phyloP scores from a whole-genome alignment of 1,140 invertebrate species.

The Apis cerana region DNA sequence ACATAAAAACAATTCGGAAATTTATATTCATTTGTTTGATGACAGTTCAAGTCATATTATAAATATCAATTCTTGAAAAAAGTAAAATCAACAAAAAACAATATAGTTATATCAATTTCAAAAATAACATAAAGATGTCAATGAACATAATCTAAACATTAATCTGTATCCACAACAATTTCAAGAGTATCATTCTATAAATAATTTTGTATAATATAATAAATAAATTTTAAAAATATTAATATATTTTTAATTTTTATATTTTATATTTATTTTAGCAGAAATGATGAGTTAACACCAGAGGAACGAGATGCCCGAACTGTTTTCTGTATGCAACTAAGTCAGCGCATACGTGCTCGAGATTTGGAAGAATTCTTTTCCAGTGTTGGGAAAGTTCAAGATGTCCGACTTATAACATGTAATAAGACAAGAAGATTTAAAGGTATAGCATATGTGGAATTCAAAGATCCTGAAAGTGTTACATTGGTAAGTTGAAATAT shows the following conservation, averaged over 20 bases:
- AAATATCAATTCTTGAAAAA: too few species aligned
- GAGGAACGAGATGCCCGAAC: constrained; percentile 99
- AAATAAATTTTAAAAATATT: not conserved
- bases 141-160: too few species aligned
- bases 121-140: too few species aligned
- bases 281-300: constrained; percentile 91
- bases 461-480: constrained; percentile 98
- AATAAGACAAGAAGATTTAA: constrained; percentile 99
- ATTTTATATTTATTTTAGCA: constrained; percentile 54
- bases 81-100: too few species aligned
- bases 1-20: too few species aligned
- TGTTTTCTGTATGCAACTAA: constrained; percentile 98
- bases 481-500: constrained; percentile 87
- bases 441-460: constrained; percentile 99
- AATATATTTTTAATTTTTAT: constrained; percentile 2
- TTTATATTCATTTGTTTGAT: too few species aligned
- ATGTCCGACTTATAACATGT: constrained; percentile 99
- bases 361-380: constrained; percentile 99
- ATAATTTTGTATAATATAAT: not conserved
- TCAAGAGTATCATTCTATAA: not conserved
- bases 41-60: too few species aligned
- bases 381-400: constrained; percentile 98
- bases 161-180: not conserved
- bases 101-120: too few species aligned
- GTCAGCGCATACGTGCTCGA: constrained; percentile 95